Evolutionary conservation across 1,140 invertebrate genomes (phyloP).

Genomic region (Drosophila nigromelanica): DNA sequence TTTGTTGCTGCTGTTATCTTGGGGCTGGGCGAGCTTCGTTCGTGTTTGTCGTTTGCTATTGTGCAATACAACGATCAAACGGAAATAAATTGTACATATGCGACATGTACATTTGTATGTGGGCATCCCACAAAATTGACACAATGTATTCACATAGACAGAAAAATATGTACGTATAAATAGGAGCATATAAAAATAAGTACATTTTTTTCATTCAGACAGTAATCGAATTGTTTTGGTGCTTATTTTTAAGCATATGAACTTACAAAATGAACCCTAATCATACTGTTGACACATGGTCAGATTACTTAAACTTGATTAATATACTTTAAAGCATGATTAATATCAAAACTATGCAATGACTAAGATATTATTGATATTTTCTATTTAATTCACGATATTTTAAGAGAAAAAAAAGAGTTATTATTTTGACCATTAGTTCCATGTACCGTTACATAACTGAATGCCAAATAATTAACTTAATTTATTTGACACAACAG

Average conservation of each 20-base stretch:
- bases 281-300: too few species aligned
- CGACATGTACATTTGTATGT: slow-evolving; percentile 2
- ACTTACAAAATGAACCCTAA: too few species aligned
- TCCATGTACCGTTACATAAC: slow-evolving; percentile 1
- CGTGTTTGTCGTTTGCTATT: slow-evolving; percentile 29
- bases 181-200: slow-evolving; percentile 13
- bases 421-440: too few species aligned
- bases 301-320: too few species aligned
- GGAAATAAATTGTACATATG: slow-evolving; percentile 48
- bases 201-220: neutral
- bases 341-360: too few species aligned
- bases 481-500: neutral
- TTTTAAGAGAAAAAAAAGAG: too few species aligned
- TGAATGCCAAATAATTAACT: neutral
- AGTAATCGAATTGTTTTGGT: neutral
- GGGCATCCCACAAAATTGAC: slow-evolving; percentile 14
- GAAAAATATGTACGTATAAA: slow-evolving; percentile 17
- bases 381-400: too few species aligned
- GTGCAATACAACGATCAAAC: slow-evolving; percentile 44
- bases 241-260: too few species aligned
- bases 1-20: slow-evolving; percentile 41
- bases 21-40: slow-evolving; percentile 10
- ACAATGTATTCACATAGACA: slow-evolving; percentile 18
- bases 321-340: too few species aligned
- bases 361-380: too few species aligned